Conservation (phyloP, 2,888 invertebrate genomes). For the Odontocerum albicorne region DNA sequence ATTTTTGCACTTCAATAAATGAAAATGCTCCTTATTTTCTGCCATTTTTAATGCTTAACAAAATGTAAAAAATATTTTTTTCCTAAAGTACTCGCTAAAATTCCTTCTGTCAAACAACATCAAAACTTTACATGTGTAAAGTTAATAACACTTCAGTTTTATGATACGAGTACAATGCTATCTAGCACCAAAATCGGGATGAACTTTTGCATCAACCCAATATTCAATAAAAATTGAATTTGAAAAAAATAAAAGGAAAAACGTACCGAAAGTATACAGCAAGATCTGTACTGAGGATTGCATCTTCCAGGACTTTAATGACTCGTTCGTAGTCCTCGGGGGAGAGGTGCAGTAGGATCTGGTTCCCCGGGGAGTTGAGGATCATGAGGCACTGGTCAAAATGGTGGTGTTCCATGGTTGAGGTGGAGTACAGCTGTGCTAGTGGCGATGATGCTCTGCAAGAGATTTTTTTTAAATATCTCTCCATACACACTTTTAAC, state of each 20-base stretch:
- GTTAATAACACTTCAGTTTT: too few species aligned
- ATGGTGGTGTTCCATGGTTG: conserved; percentile 97
- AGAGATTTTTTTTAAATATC: too few species aligned
- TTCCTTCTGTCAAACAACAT: too few species aligned
- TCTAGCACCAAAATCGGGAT: not conserved
- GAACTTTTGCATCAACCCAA: not conserved
- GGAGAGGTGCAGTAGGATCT: conserved; percentile 84
- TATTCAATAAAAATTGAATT: not conserved
- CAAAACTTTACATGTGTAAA: too few species aligned
- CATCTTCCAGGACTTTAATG: conserved; percentile 89
- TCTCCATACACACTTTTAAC: too few species aligned
- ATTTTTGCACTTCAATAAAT: too few species aligned
- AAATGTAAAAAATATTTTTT: too few species aligned
- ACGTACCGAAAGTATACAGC: conserved; percentile 86
- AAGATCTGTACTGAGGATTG: conserved; percentile 91
- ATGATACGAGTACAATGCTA: too few species aligned
- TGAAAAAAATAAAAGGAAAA: not conserved
- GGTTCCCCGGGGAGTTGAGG: conserved; percentile 92
- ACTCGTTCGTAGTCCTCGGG: conserved; percentile 90
- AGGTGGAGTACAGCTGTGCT: conserved; percentile 89
- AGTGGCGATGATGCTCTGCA: conserved; percentile 86
- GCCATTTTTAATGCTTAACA: too few species aligned
- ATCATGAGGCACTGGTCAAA: conserved; percentile 98
- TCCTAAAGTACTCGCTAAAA: too few species aligned
- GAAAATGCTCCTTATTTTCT: too few species aligned